A percentile compares a stretch with the other conserved stretches of the same genome.
Evolutionary conservation across 2,888 invertebrate species (phyloP).

Genomic region (Schizotus pectinicornis): DNA sequence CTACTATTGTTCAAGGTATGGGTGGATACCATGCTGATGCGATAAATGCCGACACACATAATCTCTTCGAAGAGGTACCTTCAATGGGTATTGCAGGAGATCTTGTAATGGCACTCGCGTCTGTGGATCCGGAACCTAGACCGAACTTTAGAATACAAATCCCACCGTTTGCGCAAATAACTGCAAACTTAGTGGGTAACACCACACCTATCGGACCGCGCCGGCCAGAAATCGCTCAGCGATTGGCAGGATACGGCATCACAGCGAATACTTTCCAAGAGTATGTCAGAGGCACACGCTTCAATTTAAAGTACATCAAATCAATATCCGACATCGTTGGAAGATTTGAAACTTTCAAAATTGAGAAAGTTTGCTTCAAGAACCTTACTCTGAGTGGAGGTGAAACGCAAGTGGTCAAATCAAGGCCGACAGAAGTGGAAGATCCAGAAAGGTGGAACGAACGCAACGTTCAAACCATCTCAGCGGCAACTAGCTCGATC

Average conservation of each 20-base stretch:
- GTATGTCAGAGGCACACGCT: slow-evolving; percentile 34
- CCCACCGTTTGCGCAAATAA: slow-evolving; percentile 33
- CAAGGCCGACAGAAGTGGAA: slow-evolving; percentile 30
- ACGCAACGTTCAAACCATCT: slow-evolving; percentile 33
- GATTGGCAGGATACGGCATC: slow-evolving; percentile 35
- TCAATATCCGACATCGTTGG: slow-evolving; percentile 38
- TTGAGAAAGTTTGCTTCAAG: slow-evolving; percentile 35
- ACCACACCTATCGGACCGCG: slow-evolving; percentile 36
- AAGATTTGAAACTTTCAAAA: slow-evolving; percentile 34
- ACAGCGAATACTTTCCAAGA: slow-evolving; percentile 36
- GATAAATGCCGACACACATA: slow-evolving; percentile 41
- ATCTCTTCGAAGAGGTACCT: slow-evolving; percentile 47
- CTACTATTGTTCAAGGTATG: slow-evolving; percentile 37
- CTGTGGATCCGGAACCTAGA: slow-evolving; percentile 37
- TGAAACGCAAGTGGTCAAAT: slow-evolving; percentile 37
- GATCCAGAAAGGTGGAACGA: slow-evolving; percentile 31
- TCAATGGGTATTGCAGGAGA: slow-evolving; percentile 47
- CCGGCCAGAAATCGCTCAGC: slow-evolving; percentile 30
- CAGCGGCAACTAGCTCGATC: slow-evolving; percentile 34
- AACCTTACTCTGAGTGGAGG: slow-evolving; percentile 34
- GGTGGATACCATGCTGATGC: slow-evolving; percentile 44
- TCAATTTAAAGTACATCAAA: slow-evolving; percentile 34
- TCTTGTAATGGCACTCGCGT: slow-evolving; percentile 47
- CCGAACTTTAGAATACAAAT: slow-evolving; percentile 43
- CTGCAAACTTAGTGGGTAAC: slow-evolving; percentile 38